These are phyloP conservation scores for Horisme vitalbata DNA, from an alignment of 2,888 invertebrate species.

Conservation along the genomic window DNA sequence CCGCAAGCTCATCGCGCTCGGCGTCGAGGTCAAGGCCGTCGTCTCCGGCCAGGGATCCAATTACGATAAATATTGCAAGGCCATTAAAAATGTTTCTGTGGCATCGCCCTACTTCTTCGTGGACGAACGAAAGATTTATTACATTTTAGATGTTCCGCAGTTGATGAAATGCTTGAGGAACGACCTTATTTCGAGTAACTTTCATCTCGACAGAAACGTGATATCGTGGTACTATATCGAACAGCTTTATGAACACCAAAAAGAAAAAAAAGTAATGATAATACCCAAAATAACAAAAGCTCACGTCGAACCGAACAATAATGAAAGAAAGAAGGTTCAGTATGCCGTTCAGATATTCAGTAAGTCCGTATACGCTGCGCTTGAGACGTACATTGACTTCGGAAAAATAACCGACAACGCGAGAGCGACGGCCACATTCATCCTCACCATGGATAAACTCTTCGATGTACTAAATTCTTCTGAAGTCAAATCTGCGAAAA, in stretches of 20 bases:
- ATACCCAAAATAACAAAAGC: conserved; percentile 35
- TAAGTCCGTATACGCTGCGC: conserved; percentile 34
- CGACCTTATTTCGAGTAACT: conserved; percentile 35
- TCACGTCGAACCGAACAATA: conserved; percentile 33
- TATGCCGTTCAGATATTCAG: conserved; percentile 35
- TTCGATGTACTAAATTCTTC: conserved; percentile 35
- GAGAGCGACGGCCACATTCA: conserved; percentile 32
- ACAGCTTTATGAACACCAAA: conserved; percentile 31
- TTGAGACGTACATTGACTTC: conserved; percentile 32
- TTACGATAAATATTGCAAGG: conserved; percentile 23
- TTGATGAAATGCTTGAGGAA: conserved; percentile 21
- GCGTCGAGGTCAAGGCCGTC: conserved; percentile 19
- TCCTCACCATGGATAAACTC: conserved; percentile 33
- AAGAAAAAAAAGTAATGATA: conserved; percentile 30
- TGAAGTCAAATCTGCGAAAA: conserved; percentile 14
- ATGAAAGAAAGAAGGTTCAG: conserved; percentile 32
- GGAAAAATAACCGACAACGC: conserved; percentile 27
- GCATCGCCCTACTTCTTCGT: conserved; percentile 28
- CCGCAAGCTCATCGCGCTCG: conserved; percentile 15
- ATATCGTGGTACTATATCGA: conserved; percentile 24
- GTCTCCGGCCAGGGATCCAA: conserved; percentile 24
- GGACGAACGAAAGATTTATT: conserved; percentile 29
- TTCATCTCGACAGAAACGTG: conserved; percentile 27
- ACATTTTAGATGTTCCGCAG: conserved; percentile 29
- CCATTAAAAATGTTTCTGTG: conserved; percentile 20